A percentile compares a stretch with the other conserved stretches of the same genome.
phyloP scores from a whole-genome alignment of 2,113 vertebrate species.

The Aphyosemion australe region DNA sequence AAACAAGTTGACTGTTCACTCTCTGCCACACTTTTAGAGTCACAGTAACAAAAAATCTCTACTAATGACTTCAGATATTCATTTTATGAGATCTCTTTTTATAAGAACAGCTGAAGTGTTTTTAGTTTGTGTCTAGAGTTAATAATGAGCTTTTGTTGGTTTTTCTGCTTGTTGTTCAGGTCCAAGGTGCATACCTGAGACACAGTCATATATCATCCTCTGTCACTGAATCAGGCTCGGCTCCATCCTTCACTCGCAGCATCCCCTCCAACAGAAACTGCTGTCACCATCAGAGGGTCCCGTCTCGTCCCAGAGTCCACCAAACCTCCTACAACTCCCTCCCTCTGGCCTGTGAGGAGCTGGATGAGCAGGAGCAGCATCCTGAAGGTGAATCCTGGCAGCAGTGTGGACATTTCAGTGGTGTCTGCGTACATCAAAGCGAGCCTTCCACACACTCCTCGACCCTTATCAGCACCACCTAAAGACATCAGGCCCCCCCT shows the following conservation, averaged over 20 bases:
- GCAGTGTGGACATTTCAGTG: constrained; percentile 84
- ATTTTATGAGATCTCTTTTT: neutral
- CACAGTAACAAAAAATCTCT: no score
- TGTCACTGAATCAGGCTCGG: constrained; percentile 40
- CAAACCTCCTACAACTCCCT: constrained; percentile 66
- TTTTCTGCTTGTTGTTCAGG: constrained; percentile 67
- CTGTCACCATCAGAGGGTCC: constrained; percentile 49
- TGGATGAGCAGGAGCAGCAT: constrained; percentile 31
- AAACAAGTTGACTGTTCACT: no score
- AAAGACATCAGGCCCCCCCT: constrained; percentile 39
- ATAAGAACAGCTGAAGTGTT: neutral
- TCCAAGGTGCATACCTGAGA: constrained; percentile 74
- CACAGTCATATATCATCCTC: constrained; percentile 41
- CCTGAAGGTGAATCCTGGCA: constrained; percentile 75
- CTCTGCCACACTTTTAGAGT: no score
- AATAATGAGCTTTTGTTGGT: neutral
- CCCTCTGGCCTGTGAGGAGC: constrained; percentile 53
- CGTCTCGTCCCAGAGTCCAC: constrained; percentile 45
- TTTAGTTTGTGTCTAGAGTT: neutral
- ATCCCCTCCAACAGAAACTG: constrained; percentile 59
- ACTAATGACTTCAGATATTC: no score
- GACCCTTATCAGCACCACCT: constrained; percentile 62
- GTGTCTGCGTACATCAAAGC: constrained; percentile 87
- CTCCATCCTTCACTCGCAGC: constrained; percentile 40
- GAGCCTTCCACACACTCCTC: constrained; percentile 45